phyloP scores from a whole-genome alignment of 1,140 invertebrate species.

The Telenomus remus region DNA sequence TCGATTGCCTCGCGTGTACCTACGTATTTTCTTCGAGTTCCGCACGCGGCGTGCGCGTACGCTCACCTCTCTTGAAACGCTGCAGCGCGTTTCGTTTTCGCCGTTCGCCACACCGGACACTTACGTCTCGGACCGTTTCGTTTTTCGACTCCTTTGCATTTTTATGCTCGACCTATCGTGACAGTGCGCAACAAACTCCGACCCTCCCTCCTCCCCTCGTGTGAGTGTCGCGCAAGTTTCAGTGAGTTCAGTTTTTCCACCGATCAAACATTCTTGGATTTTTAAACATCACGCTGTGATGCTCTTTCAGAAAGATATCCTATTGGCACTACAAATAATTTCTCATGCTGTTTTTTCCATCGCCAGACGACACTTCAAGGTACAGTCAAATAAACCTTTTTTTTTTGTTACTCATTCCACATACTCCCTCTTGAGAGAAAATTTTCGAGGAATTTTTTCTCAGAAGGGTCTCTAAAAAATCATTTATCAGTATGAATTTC shows the following conservation, averaged over 20 bases:
- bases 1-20: constrained; percentile 58
- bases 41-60: constrained; percentile 41
- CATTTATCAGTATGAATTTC: too few species aligned
- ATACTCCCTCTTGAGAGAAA: too few species aligned
- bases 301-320: too few species aligned
- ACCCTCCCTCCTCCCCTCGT: constrained; percentile 14
- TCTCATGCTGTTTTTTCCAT: too few species aligned
- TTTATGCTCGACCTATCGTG: constrained; percentile 35
- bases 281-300: background rate
- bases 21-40: constrained; percentile 44
- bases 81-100: background rate
- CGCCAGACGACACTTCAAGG: too few species aligned
- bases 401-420: too few species aligned
- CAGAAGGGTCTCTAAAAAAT: too few species aligned
- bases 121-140: background rate
- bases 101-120: background rate
- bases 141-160: constrained; percentile 20
- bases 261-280: constrained; percentile 7
- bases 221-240: constrained; percentile 21
- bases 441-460: too few species aligned
- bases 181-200: constrained; percentile 17
- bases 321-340: too few species aligned
- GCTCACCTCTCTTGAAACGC: constrained; percentile 25
- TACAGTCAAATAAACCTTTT: too few species aligned
- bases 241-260: constrained; percentile 35